phyloP scores from a whole-genome alignment of 2,888 invertebrate species.

The Muscina levida region DNA sequence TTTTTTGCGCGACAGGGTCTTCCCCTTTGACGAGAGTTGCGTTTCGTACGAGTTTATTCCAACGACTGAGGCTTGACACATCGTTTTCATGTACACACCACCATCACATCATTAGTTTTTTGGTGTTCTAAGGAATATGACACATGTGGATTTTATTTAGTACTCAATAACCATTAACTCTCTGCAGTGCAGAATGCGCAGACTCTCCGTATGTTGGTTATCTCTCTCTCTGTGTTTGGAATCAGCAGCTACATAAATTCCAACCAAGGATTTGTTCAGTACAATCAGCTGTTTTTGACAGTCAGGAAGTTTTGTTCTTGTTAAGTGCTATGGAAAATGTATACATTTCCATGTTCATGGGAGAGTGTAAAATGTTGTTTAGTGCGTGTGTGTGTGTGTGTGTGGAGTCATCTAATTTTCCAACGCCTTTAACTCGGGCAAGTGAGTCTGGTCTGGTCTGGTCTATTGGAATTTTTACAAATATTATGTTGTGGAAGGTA shows the following conservation, averaged over 20 bases:
- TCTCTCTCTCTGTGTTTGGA: no score
- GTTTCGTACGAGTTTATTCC: constrained; percentile 76
- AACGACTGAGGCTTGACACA: constrained; percentile 73
- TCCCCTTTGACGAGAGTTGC: constrained; percentile 66
- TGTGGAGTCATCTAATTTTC: constrained; percentile 16
- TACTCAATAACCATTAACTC: neutral
- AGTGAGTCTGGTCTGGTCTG: constrained; percentile 44
- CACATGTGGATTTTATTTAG: constrained; percentile 8
- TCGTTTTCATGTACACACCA: constrained; percentile 58
- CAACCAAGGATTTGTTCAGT: neutral
- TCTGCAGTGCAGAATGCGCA: constrained; percentile 36
- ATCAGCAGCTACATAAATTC: no score
- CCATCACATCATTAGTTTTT: neutral
- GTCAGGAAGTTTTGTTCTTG: constrained; percentile 46
- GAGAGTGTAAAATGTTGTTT: constrained; percentile 36
- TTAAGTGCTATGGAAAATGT: no score
- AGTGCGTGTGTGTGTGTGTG: no score
- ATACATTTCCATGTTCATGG: neutral
- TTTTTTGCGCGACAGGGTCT: no score
- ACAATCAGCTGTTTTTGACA: constrained; percentile 57
- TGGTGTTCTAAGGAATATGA: neutral
- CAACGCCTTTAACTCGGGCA: neutral
- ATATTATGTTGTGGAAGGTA: constrained; percentile 72
- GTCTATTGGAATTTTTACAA: constrained; percentile 56
- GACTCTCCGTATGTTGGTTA: no score